A percentile compares a stretch with the other conserved stretches of the same genome.
phyloP scores from a whole-genome alignment of 2,797 vertebrate genomes.

The Huso huso region DNA sequence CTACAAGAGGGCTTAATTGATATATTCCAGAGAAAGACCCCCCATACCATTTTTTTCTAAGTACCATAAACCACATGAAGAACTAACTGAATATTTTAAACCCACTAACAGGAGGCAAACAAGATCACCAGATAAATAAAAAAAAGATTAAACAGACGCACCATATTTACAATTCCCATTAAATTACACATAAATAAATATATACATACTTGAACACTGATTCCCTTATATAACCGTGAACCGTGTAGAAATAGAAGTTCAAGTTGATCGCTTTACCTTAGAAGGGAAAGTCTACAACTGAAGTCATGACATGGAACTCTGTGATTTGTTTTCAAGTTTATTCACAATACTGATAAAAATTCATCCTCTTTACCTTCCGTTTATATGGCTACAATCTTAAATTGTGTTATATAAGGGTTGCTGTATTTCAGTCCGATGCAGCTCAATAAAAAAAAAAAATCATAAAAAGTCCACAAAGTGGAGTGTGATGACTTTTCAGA shows the following conservation, averaged over 20 bases:
- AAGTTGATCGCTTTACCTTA: conserved; percentile 82
- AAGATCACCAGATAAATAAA: conserved; percentile 97
- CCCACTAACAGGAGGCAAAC: conserved; percentile 98
- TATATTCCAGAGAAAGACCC: conserved; percentile 79
- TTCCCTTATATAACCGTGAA: conserved; percentile 96
- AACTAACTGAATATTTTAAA: conserved; percentile 93
- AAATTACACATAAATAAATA: conserved; percentile 99
- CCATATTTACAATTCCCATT: conserved; percentile 99
- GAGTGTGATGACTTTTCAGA: conserved; percentile 25
- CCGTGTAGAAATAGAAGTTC: conserved; percentile 92
- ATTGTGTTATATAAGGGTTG: conserved; percentile 73
- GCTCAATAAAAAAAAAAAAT: conserved; percentile 53
- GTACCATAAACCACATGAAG: conserved; percentile 96
- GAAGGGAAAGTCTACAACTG: conserved; percentile 79
- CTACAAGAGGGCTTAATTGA: conserved; percentile 96
- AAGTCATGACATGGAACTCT: conserved; percentile 88
- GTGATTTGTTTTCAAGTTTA: conserved; percentile 90
- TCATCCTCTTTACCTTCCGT: conserved; percentile 77
- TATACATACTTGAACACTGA: conserved; percentile 99
- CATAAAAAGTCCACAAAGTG: conserved; percentile 49
- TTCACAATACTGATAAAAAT: conserved; percentile 99
- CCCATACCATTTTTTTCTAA: conserved; percentile 86
- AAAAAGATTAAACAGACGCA: conserved; percentile 96
- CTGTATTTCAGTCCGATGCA: conserved; percentile 85
- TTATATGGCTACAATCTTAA: conserved; percentile 85